A percentile compares a stretch with the other conserved stretches of the same genome.
phyloP scores from a whole-genome alignment of 2,888 invertebrate genomes.

The Steromphala cineraria region DNA sequence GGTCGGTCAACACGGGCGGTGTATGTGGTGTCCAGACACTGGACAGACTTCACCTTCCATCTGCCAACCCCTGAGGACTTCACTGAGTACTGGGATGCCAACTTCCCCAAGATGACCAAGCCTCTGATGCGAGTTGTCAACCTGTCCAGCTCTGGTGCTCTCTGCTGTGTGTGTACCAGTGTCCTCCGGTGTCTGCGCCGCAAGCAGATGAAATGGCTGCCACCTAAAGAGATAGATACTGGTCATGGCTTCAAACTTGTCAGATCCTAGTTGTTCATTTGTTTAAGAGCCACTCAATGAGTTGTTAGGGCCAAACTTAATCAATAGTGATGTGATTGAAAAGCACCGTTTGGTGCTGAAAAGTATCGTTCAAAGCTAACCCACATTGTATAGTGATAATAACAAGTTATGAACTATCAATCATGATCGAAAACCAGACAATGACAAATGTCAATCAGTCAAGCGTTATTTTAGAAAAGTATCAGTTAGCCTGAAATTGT shows the following conservation, averaged over 20 bases:
- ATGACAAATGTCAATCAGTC: no score
- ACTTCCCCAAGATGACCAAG: constrained; percentile 66
- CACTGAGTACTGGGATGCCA: constrained; percentile 68
- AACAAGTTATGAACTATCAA: no score
- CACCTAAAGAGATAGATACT: constrained; percentile 71
- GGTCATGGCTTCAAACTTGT: constrained; percentile 74
- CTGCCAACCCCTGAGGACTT: constrained; percentile 70
- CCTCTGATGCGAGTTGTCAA: constrained; percentile 67
- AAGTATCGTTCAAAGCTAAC: no score
- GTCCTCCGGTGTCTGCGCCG: constrained; percentile 64
- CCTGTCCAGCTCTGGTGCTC: constrained; percentile 55
- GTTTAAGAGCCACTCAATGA: no score
- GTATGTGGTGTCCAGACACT: constrained; percentile 67
- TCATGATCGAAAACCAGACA: no score
- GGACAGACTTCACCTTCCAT: constrained; percentile 73
- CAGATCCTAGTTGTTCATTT: constrained; percentile 42
- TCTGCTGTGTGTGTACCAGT: constrained; percentile 67
- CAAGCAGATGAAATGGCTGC: constrained; percentile 68
- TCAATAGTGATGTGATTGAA: no score
- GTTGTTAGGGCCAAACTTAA: no score
- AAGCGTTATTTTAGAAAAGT: no score
- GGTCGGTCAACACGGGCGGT: constrained; percentile 56
- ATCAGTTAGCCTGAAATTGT: no score
- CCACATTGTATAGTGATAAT: no score
- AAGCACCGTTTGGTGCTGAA: no score